Conservation (phyloP, 2,113 vertebrate species). For the Saccopteryx leptura region DNA sequence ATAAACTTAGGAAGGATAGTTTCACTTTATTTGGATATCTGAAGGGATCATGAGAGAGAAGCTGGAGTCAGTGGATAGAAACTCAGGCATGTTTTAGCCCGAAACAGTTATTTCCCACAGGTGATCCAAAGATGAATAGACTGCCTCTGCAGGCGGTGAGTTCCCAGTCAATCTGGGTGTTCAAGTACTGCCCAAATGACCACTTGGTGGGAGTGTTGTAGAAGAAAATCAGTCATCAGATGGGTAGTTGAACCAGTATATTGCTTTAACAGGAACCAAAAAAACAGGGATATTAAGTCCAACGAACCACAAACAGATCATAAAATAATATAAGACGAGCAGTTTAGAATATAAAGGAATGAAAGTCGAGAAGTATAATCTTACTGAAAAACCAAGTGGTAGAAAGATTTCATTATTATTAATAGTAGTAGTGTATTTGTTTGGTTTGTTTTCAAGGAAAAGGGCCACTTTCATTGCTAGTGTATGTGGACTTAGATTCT, state of each 20-base stretch:
- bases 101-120: neutral
- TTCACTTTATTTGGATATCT: neutral
- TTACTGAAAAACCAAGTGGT: neutral
- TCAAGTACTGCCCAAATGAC: neutral
- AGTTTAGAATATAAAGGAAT: neutral
- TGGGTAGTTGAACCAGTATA: neutral
- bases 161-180: neutral
- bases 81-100: neutral
- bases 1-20: neutral
- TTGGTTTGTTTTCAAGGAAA: slow-evolving; percentile 40
- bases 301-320: neutral
- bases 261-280: neutral
- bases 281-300: neutral
- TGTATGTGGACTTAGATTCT: neutral
- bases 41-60: neutral
- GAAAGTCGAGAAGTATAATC: neutral
- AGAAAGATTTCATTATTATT: neutral
- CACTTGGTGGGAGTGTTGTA: slow-evolving; percentile 80
- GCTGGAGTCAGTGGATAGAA: neutral
- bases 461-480: neutral
- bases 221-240: slow-evolving; percentile 50
- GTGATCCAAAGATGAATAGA: neutral
- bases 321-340: neutral
- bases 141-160: neutral
- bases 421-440: neutral